Conservation (phyloP, 2,797 vertebrate genomes). For the Anisognathus igniventris region DNA sequence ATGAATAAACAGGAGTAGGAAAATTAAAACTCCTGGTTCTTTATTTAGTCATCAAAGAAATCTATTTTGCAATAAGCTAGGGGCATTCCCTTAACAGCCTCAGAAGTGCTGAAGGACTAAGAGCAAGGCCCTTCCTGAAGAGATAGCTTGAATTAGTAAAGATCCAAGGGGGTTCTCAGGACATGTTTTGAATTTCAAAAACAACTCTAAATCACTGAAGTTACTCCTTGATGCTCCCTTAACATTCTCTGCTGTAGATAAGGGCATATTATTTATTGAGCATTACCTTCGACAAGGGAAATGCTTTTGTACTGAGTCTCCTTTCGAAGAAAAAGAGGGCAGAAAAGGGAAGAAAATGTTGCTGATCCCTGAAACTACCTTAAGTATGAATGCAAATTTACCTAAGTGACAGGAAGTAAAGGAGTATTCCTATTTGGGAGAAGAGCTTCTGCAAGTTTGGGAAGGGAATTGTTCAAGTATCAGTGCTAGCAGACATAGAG, state of each 20-base stretch:
- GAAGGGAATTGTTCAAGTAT: background rate
- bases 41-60: constrained; percentile 34
- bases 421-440: background rate
- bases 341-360: background rate
- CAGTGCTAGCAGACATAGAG: background rate
- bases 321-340: background rate
- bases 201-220: background rate
- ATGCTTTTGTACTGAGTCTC: background rate
- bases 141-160: constrained; percentile 20
- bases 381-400: background rate
- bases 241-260: background rate
- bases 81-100: background rate
- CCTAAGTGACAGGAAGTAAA: background rate
- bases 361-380: background rate
- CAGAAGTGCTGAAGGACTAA: background rate
- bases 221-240: background rate
- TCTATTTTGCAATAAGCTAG: background rate
- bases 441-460: background rate
- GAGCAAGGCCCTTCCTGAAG: background rate
- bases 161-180: background rate
- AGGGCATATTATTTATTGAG: background rate
- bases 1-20: background rate
- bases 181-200: constrained; percentile 16
- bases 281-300: background rate
- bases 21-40: background rate